A percentile compares a stretch with the other conserved stretches of the same genome.
Conservation (phyloP, 35 echinoderm and acorn worm species). For the Hemicentrotus pulcherrimus region DNA sequence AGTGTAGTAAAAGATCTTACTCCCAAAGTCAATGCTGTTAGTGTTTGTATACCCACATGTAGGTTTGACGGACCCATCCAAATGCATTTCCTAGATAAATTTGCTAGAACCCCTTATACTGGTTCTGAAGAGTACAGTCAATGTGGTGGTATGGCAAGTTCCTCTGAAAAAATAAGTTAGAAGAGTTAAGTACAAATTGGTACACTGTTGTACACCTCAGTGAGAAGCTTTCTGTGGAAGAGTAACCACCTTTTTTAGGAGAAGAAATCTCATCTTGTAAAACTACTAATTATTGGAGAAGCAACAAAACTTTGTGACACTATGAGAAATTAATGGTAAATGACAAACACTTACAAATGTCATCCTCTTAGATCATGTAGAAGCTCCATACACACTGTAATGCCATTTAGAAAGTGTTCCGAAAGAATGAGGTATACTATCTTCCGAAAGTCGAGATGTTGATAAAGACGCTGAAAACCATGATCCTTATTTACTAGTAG, state of each 20-base stretch:
- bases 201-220: too few species aligned
- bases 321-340: neutral
- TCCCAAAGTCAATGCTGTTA: neutral
- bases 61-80: neutral
- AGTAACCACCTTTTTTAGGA: too few species aligned
- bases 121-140: too few species aligned
- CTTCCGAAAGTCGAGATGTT: neutral
- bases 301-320: neutral
- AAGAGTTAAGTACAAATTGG: too few species aligned
- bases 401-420: neutral
- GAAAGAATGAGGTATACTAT: neutral
- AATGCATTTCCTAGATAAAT: neutral
- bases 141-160: too few species aligned
- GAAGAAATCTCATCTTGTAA: neutral
- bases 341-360: neutral
- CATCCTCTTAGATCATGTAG: too few species aligned
- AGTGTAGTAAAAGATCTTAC: neutral
- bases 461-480: neutral
- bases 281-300: neutral
- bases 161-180: too few species aligned
- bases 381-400: neutral
- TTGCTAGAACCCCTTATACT: too few species aligned
- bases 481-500: too few species aligned
- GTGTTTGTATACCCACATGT: neutral
- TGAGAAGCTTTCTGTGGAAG: too few species aligned